Evolutionary conservation across 2,113 vertebrate species (phyloP).

Genomic region (Ahaetulla prasina): DNA sequence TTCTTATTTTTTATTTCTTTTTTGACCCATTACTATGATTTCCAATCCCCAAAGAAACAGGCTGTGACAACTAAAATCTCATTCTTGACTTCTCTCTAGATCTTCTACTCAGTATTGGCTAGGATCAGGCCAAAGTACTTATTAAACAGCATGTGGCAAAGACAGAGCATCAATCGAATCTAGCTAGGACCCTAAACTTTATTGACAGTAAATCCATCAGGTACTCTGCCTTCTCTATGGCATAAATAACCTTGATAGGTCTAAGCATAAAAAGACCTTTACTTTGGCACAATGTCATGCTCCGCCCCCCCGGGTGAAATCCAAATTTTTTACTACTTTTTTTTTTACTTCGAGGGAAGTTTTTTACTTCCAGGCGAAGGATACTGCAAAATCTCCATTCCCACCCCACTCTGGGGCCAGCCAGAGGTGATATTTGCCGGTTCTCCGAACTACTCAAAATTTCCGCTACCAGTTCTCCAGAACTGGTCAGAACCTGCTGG

Average conservation of each 20-base stretch:
- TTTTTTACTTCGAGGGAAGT: too few species aligned
- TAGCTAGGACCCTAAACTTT: neutral
- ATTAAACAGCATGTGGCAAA: neutral
- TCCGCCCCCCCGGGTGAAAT: accelerated
- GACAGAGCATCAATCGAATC: neutral
- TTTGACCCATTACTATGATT: neutral
- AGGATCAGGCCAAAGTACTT: neutral
- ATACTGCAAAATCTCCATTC: too few species aligned
- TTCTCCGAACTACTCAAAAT: too few species aligned
- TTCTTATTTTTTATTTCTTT: neutral
- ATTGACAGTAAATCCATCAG: neutral
- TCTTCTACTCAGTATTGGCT: neutral
- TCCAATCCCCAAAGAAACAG: neutral
- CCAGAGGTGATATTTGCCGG: too few species aligned
- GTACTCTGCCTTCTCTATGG: neutral
- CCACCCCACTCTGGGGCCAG: too few species aligned
- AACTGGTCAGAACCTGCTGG: too few species aligned
- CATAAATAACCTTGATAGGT: neutral
- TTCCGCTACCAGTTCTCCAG: too few species aligned
- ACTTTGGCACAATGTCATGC: neutral
- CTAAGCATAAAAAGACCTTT: neutral
- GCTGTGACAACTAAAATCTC: too few species aligned
- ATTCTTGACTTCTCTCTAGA: too few species aligned
- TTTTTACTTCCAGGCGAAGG: too few species aligned
- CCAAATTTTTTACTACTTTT: too few species aligned